Evolutionary conservation across 2,797 vertebrate genomes (phyloP).

Genomic region (Tarsius wallacei): DNA sequence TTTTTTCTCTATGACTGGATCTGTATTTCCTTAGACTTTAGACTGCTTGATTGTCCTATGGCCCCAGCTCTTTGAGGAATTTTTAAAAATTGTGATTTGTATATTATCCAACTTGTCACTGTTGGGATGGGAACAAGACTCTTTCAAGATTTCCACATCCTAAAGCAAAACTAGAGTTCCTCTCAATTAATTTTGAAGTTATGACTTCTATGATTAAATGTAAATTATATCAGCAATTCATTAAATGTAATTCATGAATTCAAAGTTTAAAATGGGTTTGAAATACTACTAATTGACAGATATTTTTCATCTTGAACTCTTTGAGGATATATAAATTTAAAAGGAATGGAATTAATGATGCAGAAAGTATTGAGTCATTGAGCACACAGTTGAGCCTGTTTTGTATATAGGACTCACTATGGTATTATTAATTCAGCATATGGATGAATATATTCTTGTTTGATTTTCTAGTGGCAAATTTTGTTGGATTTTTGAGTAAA

Average conservation of each 20-base stretch:
- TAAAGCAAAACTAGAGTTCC: not conserved
- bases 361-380: not conserved
- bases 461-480: not conserved
- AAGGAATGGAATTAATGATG: not conserved
- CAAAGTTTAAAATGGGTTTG: not conserved
- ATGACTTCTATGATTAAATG: not conserved
- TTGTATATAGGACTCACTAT: not conserved
- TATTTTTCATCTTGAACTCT: not conserved
- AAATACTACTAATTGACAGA: not conserved
- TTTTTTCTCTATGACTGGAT: not conserved
- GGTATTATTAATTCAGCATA: not conserved
- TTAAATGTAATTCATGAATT: conserved; percentile 1
- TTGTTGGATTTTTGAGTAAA: not conserved
- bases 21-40: not conserved
- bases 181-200: not conserved
- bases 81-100: not conserved
- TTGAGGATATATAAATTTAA: not conserved
- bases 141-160: not conserved
- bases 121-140: not conserved
- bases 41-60: not conserved
- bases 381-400: not conserved
- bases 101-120: not conserved
- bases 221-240: not conserved
- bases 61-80: not conserved
- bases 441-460: not conserved